Evolutionary conservation across 2,888 invertebrate genomes (phyloP).

Genomic region (Trissonchulus sp.): DNA sequence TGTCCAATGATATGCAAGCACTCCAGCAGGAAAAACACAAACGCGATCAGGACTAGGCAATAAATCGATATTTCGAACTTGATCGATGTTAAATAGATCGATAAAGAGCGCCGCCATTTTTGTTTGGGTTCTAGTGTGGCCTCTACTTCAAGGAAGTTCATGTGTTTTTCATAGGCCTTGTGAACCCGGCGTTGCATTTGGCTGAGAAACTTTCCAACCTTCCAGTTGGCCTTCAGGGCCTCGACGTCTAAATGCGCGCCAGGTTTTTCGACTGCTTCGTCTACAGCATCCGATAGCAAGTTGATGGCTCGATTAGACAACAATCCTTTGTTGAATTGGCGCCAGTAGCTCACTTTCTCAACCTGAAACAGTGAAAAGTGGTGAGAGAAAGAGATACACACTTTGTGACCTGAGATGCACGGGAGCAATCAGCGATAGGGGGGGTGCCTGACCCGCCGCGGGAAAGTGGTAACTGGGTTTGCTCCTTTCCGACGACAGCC

Average conservation of each 20-base stretch:
- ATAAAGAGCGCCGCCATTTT: neutral
- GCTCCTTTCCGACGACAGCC: too few relatives aligned
- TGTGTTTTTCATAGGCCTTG: neutral
- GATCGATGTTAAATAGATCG: neutral
- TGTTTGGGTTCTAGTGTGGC: neutral
- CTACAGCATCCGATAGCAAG: constrained; percentile 57
- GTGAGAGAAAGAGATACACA: too few relatives aligned
- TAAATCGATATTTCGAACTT: neutral
- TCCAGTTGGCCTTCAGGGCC: constrained; percentile 2
- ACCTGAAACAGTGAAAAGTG: too few relatives aligned
- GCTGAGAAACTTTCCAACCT: neutral
- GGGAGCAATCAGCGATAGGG: too few relatives aligned
- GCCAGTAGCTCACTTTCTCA: constrained; percentile 63
- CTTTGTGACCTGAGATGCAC: too few relatives aligned
- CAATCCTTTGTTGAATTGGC: constrained; percentile 63
- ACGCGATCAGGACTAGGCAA: neutral
- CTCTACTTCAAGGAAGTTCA: neutral
- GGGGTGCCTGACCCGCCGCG: too few relatives aligned
- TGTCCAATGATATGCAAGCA: neutral
- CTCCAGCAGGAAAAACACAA: neutral
- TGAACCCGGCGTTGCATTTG: neutral
- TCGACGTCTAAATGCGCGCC: constrained; percentile 42
- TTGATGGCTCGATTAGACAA: constrained; percentile 61
- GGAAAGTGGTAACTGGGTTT: too few relatives aligned
- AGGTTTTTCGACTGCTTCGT: constrained; percentile 47